phyloP scores from a whole-genome alignment of 2,113 vertebrate species.

The Ivindomyrus marchei region DNA sequence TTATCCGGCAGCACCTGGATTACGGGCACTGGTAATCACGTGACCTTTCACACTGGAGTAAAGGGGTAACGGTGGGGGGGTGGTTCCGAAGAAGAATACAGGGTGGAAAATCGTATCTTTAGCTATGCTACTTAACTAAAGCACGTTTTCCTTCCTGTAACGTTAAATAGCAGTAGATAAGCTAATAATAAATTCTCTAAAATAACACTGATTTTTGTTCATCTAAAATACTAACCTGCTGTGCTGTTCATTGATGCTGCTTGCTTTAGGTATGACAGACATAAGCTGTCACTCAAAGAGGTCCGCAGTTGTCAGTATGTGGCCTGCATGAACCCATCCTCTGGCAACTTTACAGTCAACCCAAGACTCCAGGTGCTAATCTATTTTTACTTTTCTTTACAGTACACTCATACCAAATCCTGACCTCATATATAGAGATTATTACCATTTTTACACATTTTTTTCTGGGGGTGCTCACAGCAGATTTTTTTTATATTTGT shows the following conservation, averaged over 20 bases:
- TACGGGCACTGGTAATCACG: conserved; percentile 64
- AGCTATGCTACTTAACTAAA: background rate
- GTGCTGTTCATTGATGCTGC: background rate
- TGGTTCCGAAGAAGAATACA: background rate
- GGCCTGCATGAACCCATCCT: conserved; percentile 69
- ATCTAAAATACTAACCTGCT: background rate
- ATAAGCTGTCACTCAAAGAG: conserved; percentile 70
- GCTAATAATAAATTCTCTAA: background rate
- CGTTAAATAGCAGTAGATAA: background rate
- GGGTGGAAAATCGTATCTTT: background rate
- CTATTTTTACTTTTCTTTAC: background rate
- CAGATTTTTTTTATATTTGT: background rate
- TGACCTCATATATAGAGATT: background rate
- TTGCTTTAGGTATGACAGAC: conserved; percentile 61
- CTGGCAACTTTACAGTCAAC: conserved; percentile 70
- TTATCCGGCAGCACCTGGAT: conserved; percentile 66
- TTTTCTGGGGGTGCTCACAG: background rate
- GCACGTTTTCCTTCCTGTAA: background rate
- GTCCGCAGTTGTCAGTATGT: conserved; percentile 68
- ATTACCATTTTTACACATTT: background rate
- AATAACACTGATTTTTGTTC: background rate
- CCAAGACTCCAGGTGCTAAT: conserved; percentile 67
- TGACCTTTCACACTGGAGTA: background rate
- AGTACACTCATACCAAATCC: background rate
- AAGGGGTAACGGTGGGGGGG: background rate